Percentiles rank a stretch among this genome's conserved stretches.
Evolutionary conservation across 2,797 vertebrate genomes (phyloP).

Genomic region (Pantherophis vulpinus): DNA sequence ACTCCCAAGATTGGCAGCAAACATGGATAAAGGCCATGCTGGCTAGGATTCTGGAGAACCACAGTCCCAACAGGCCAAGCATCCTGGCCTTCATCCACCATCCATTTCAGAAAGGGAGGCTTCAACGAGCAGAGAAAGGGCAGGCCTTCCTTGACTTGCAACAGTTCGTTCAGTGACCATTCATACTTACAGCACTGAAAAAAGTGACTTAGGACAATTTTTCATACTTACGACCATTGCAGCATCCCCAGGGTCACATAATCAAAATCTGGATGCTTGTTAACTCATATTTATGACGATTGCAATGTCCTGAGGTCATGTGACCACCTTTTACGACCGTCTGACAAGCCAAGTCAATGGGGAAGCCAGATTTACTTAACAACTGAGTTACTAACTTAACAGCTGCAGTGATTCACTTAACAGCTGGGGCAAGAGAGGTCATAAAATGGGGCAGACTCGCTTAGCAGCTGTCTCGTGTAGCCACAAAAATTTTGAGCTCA

Average conservation of each 20-base stretch:
- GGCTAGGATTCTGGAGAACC: background rate
- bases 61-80: too few relatives aligned
- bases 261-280: background rate
- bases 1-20: background rate
- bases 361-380: background rate
- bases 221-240: background rate
- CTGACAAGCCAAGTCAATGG: background rate
- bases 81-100: background rate
- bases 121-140: background rate
- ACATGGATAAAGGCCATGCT: background rate
- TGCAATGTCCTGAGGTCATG: background rate
- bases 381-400: background rate
- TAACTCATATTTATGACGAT: background rate
- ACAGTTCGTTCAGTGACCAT: background rate
- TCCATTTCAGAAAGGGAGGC: background rate
- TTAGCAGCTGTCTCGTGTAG: background rate
- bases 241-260: background rate
- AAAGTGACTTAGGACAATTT: background rate
- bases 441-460: background rate
- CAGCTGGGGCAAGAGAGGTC: background rate
- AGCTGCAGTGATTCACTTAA: background rate
- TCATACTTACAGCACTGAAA: background rate
- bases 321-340: background rate
- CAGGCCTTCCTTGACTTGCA: background rate
- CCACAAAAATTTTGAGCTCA: background rate